Conservation (phyloP, 2,888 invertebrate genomes). For the Cerastis rubricosa region DNA sequence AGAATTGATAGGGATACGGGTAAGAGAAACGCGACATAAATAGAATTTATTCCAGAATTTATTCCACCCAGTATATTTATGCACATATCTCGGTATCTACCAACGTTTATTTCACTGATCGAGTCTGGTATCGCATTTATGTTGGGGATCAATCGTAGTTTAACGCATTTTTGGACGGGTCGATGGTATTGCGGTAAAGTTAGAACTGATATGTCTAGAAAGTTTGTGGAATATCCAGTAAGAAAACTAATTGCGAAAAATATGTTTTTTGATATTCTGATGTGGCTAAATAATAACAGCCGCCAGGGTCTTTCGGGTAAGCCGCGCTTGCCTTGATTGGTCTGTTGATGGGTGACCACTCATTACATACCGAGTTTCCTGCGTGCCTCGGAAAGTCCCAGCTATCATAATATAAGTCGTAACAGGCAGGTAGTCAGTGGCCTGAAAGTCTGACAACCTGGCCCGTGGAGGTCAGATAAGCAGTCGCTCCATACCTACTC, state of each 20-base stretch:
- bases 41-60: slow-evolving; percentile 47
- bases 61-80: slow-evolving; percentile 39
- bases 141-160: slow-evolving; percentile 39
- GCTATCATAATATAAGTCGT: too few species aligned
- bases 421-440: too few species aligned
- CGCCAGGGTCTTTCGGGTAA: too few species aligned
- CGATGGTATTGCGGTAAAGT: slow-evolving; percentile 17
- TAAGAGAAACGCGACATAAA: slow-evolving; percentile 48
- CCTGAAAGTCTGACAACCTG: too few species aligned
- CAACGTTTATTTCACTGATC: slow-evolving; percentile 37
- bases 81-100: slow-evolving; percentile 5
- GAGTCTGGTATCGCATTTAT: slow-evolving; percentile 28
- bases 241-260: background rate
- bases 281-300: too few species aligned
- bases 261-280: background rate
- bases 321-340: too few species aligned
- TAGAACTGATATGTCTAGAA: slow-evolving; percentile 9
- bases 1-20: slow-evolving; percentile 51
- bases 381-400: too few species aligned
- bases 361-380: too few species aligned
- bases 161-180: background rate
- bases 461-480: too few species aligned
- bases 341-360: too few species aligned
- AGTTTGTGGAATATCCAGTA: background rate
- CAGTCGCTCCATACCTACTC: too few species aligned